Evolutionary conservation across 2,797 vertebrate genomes (phyloP).

Genomic region (Tamandua tetradactyla): DNA sequence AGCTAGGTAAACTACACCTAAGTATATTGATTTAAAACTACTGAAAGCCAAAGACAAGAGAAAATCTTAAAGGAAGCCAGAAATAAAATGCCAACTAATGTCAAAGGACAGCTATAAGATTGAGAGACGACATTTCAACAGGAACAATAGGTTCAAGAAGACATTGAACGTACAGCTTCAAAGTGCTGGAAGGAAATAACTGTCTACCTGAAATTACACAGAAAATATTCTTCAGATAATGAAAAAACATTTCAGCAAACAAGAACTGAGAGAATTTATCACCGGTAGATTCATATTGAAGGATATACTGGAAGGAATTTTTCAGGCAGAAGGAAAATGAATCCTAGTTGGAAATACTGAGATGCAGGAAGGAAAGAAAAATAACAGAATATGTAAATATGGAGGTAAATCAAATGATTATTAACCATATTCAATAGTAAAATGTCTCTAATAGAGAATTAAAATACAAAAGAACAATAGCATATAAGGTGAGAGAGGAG

Average conservation of each 20-base stretch:
- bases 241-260: not conserved
- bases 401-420: not conserved
- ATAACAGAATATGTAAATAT: not conserved
- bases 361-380: not conserved
- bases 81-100: conserved; percentile 36
- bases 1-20: not conserved
- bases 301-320: not conserved
- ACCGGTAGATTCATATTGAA: not conserved
- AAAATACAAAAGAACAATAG: not conserved
- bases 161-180: not conserved
- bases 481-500: not conserved
- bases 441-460: conserved; percentile 33
- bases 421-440: not conserved
- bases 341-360: not conserved
- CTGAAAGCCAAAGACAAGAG: conserved; percentile 35
- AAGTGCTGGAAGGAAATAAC: not conserved
- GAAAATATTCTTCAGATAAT: not conserved
- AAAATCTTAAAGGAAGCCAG: not conserved
- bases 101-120: not conserved
- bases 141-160: not conserved
- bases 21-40: not conserved
- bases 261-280: not conserved
- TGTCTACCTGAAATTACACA: not conserved
- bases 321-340: not conserved
- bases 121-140: not conserved